Evolutionary conservation across 2,113 vertebrate species (phyloP).

Genomic region (Oceanodroma tethys): DNA sequence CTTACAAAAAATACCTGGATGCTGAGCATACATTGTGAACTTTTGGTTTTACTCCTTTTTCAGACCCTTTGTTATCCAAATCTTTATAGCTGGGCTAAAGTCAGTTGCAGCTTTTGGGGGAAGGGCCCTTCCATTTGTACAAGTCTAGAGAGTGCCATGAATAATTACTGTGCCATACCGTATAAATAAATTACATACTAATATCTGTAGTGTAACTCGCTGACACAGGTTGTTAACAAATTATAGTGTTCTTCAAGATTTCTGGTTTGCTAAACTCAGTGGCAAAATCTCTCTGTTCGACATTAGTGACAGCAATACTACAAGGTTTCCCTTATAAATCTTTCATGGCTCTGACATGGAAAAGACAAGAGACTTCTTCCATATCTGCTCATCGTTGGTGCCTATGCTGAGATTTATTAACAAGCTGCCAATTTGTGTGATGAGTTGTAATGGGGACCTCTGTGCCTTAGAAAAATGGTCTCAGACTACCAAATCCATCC

Average conservation of each 20-base stretch:
- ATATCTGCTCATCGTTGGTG: background rate
- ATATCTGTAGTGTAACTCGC: background rate
- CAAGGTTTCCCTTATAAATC: background rate
- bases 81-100: background rate
- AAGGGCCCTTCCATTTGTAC: background rate
- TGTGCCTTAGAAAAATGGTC: background rate
- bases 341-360: background rate
- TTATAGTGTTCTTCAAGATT: background rate
- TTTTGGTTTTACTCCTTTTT: background rate
- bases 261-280: background rate
- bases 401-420: constrained; percentile 14
- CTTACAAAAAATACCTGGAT: background rate
- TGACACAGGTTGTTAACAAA: background rate
- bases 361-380: background rate
- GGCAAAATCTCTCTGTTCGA: background rate
- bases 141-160: background rate
- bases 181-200: constrained; percentile 18
- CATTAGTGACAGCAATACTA: background rate
- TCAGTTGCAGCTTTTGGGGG: background rate
- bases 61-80: background rate
- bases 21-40: background rate
- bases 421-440: background rate
- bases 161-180: background rate
- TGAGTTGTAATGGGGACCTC: background rate
- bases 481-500: background rate